A percentile compares a stretch with the other conserved stretches of the same genome.
These are phyloP conservation scores for Julus scandinavius DNA, from an alignment of 2,888 invertebrate genomes.

Conservation along the genomic window DNA sequence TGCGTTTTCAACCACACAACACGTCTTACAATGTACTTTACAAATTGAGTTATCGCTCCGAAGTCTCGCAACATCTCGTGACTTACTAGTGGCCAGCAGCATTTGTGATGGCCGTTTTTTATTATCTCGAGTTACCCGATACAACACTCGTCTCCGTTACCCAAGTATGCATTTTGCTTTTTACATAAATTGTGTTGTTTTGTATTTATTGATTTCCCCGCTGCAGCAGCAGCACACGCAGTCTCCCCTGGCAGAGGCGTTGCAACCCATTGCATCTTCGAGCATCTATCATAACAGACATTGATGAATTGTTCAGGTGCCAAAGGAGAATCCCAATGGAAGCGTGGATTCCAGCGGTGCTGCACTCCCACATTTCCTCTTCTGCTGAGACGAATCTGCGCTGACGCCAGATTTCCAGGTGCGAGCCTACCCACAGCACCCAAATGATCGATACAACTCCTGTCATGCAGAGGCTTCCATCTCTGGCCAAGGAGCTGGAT, in stretches of 20 bases:
- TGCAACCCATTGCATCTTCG: neutral
- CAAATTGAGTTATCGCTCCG: slow-evolving; percentile 13
- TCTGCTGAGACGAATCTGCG: neutral
- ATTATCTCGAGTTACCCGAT: neutral
- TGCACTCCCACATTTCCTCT: neutral
- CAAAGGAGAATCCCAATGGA: slow-evolving; percentile 26
- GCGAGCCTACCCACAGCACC: slow-evolving; percentile 6
- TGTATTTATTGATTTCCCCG: slow-evolving; percentile 20
- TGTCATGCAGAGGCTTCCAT: neutral
- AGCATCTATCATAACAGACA: slow-evolving; percentile 39
- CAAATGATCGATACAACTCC: neutral
- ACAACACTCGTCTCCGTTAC: neutral
- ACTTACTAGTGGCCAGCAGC: neutral
- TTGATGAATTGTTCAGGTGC: slow-evolving; percentile 38
- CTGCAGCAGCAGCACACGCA: neutral
- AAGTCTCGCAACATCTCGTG: neutral
- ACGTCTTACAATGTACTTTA: neutral
- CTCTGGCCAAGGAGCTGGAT: too few species aligned
- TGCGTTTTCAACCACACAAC: neutral
- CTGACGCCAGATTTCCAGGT: neutral
- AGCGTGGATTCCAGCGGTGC: neutral
- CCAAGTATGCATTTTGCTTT: neutral
- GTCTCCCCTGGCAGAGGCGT: neutral
- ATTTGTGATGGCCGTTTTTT: neutral
- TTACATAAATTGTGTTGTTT: slow-evolving; percentile 42